Evolutionary conservation across 2,888 invertebrate species (phyloP).

Genomic region (Xanthorhoe spadicearia): DNA sequence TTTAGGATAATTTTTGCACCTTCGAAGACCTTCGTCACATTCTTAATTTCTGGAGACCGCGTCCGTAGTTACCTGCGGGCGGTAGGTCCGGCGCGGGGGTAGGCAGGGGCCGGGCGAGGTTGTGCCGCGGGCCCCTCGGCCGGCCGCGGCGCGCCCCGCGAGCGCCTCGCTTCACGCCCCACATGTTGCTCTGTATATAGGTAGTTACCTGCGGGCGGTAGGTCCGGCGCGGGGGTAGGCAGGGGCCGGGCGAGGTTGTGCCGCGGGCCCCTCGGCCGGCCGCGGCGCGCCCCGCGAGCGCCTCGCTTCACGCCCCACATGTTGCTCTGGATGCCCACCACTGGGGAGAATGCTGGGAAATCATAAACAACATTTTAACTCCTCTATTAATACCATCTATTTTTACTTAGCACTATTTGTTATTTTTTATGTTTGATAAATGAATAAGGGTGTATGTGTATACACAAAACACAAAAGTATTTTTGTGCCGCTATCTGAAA

Average conservation of each 20-base stretch:
- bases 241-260: conserved; percentile 69
- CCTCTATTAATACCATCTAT: too few species aligned
- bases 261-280: conserved; percentile 90
- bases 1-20: too few species aligned
- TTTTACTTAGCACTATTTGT: too few species aligned
- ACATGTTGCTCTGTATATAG: conserved; percentile 38
- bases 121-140: conserved; percentile 89
- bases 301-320: conserved; percentile 52
- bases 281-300: conserved; percentile 83
- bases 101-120: conserved; percentile 59
- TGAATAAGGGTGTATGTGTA: too few species aligned
- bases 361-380: not conserved
- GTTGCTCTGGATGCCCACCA: conserved; percentile 37
- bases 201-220: not conserved
- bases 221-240: conserved; percentile 52
- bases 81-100: conserved; percentile 44
- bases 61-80: not conserved
- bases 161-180: conserved; percentile 49
- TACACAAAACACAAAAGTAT: too few species aligned
- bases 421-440: too few species aligned
- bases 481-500: too few species aligned
- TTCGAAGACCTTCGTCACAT: too few species aligned
- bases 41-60: too few species aligned
- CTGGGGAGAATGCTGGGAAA: conserved; percentile 58
- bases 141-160: conserved; percentile 87